Evolutionary conservation across 1,140 invertebrate genomes (phyloP).

Genomic region (Lamellibrachia luymesi): DNA sequence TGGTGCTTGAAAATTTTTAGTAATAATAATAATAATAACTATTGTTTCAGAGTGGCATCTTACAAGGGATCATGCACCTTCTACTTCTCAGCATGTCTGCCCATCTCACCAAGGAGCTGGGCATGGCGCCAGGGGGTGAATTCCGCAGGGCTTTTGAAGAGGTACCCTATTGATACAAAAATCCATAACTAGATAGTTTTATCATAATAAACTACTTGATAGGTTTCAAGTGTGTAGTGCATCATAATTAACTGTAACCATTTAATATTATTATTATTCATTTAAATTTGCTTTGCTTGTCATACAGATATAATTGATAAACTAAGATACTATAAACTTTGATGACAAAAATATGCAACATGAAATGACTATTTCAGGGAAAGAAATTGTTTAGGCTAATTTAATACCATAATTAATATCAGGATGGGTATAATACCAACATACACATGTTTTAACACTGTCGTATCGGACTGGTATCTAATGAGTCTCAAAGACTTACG

Average conservation of each 20-base stretch:
- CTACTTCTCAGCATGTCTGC: constrained; percentile 88
- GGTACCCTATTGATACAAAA: constrained; percentile 57
- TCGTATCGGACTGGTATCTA: too few species aligned
- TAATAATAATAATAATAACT: neutral
- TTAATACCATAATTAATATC: neutral
- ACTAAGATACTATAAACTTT: neutral
- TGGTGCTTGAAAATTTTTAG: too few species aligned
- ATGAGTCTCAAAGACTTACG: too few species aligned
- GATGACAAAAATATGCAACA: neutral
- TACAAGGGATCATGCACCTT: constrained; percentile 89
- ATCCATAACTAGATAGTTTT: neutral
- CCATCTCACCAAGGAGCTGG: constrained; percentile 86
- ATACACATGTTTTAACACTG: too few species aligned
- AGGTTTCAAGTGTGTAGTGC: neutral
- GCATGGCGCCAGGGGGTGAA: constrained; percentile 96
- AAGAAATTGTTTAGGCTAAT: neutral
- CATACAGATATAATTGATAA: neutral
- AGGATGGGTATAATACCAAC: too few species aligned
- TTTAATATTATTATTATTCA: neutral
- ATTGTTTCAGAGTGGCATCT: constrained; percentile 60
- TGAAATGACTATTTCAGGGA: neutral
- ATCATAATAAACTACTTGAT: neutral
- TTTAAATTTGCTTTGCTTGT: neutral
- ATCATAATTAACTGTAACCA: neutral
- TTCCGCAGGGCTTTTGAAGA: constrained; percentile 88